These are phyloP conservation scores for Cyrtorhinus lividipennis DNA, from an alignment of 1,140 invertebrate genomes.

Conservation along the genomic window DNA sequence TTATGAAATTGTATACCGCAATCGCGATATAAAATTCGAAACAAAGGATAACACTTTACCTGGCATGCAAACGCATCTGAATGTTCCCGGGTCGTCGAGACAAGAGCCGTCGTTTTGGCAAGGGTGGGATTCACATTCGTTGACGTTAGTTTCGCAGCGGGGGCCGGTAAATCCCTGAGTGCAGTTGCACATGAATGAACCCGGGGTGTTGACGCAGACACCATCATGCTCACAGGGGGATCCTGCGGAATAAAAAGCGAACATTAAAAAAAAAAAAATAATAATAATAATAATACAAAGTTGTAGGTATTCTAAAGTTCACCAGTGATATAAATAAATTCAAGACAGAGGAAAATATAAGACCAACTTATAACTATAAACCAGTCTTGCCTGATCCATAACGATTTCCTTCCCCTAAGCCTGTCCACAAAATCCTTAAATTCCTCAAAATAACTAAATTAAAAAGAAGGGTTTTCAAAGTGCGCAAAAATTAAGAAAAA, in stretches of 20 bases:
- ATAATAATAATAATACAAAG: constrained; percentile 7
- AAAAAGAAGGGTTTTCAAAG: no score
- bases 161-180: constrained; percentile 82
- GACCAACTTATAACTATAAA: no score
- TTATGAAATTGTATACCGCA: no score
- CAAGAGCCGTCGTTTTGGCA: constrained; percentile 90
- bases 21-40: no score
- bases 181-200: constrained; percentile 83
- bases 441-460: no score
- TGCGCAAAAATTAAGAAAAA: no score
- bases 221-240: constrained; percentile 86
- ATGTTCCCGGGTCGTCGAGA: constrained; percentile 85
- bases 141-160: constrained; percentile 80
- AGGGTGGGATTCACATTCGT: constrained; percentile 88
- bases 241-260: constrained; percentile 36
- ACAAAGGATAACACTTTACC: constrained; percentile 37
- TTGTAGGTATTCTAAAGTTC: no score
- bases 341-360: no score
- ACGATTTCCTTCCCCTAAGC: no score
- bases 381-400: no score
- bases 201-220: constrained; percentile 86
- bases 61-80: constrained; percentile 92
- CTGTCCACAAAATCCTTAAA: no score
- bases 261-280: neutral
- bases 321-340: no score